Evolutionary conservation across 2,888 invertebrate species (phyloP), one percentile per base, ranked within the genome.

Genomic region (Falcaria lacertinaria): DNA sequence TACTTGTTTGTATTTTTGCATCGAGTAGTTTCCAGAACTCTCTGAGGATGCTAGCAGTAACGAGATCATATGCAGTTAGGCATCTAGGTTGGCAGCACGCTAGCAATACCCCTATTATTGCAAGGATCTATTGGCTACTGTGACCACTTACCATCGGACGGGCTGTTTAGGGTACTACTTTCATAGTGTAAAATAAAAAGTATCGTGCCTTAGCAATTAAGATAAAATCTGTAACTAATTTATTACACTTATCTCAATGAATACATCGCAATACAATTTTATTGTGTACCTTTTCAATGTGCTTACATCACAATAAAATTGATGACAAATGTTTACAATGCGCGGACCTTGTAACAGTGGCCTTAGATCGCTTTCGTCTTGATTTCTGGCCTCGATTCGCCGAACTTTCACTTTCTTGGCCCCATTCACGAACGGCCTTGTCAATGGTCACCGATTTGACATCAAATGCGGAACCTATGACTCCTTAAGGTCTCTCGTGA

Each of bases 391-490:
- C 42, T 42, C 38, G 37, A 37, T 37, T 59, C 43, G 54, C 41
- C 38, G 42, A 45, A 46, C 42, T 50, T 50, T 50, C 50, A 51
- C 55, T 58, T 51, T 45, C 38, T 39, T 39, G 56, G 48, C 58
- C 56, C 52, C 44, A 51, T 47, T 57, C 35, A 16, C 35, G 17
- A 17, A 15, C 39, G 54, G 50, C 59, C 50, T 51, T 53, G 50
- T 34, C 15, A 40, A 28, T 15, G 54, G 48, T 51, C 42, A 15
- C 14, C 37, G 25, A 11, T 28, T 28, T 7, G 28, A 28, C 44
- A 46, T 54, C 51, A 41, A 22, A 51, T 42, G 39, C 53, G 51
- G 47, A 53, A 58, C 56, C 47, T 58, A 56, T 56, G 49, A 42
- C 44, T 50, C 8, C 8, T n/a, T 7, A n/a, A 33, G 19, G 14